Evolutionary conservation across 2,797 vertebrate genomes (phyloP).

Genomic region (Lophius americanus): DNA sequence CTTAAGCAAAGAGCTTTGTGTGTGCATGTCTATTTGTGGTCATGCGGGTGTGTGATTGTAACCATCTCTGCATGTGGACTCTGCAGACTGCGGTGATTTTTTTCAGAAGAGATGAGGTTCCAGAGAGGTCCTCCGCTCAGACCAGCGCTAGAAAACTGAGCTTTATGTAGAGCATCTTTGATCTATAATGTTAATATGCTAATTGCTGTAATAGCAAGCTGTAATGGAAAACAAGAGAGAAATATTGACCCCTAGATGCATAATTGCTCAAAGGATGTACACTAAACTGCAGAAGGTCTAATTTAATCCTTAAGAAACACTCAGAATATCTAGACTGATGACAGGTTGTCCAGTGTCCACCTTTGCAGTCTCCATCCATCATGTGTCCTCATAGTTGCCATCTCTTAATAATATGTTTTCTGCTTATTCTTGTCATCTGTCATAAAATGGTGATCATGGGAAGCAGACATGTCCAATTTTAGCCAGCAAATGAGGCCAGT

Average conservation of each 20-base stretch:
- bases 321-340: constrained; percentile 15
- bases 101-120: constrained; percentile 42
- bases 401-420: constrained; percentile 17
- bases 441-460: not conserved
- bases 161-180: constrained; percentile 20
- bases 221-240: constrained; percentile 1
- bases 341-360: not conserved
- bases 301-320: constrained; percentile 19
- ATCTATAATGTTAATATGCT: constrained; percentile 55
- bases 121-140: constrained; percentile 26
- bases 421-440: constrained; percentile 9
- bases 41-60: constrained; percentile 14
- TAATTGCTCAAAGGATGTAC: constrained; percentile 7
- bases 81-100: constrained; percentile 23
- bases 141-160: constrained; percentile 25
- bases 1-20: constrained; percentile 13
- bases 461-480: constrained; percentile 11
- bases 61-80: not conserved
- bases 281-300: constrained; percentile 7
- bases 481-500: not conserved
- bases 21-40: not conserved
- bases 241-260: constrained; percentile 1
- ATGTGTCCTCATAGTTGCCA: not conserved
- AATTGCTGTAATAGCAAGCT: constrained; percentile 1
- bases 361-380: not conserved